Base-by-base conservation (phyloP, 2,113 vertebrate genomes). In the Rallus limicola region DNA sequence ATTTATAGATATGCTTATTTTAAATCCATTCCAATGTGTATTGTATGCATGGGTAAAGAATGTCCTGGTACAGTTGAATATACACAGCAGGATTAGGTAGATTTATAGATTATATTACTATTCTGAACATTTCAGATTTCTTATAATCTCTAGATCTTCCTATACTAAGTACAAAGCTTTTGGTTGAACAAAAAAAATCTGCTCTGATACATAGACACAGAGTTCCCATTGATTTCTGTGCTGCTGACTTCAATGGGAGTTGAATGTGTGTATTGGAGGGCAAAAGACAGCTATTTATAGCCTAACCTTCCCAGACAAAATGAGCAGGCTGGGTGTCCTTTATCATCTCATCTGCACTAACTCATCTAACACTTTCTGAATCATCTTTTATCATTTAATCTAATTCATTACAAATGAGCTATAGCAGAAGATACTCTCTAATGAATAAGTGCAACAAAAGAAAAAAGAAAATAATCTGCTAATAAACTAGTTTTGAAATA, bases 281-380 rank as follows among this genome's bases (percentile, higher is more conserved):
- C 56, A 89, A 75, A 91, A 92, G 72, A 62, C 18, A 78, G 56
- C 48, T 93, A 94, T 93, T 93, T 89, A 63, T 93, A 93, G 33
- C 33, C 44, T 84, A 75, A 60, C 68, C 31, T 89, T 92, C 65
- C 42, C 38, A 42, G 75, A 58, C 25, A 89, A 94, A 87, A 91
- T 38, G 48, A 85, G 56, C 81, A 52, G 48, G 12, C 33, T 68
- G 20, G n/a, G 23, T 63, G 28, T 84, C 56, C 65, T 77, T 94
- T 89, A 92, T 84, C 16, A 11, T 92, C 46, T 46, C 19, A 71
- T 71, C 50, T 94, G 25, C 15, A 10, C 24, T 42, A 83, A 42
- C 56, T 50, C n/a, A 78, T 63, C 29, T 60, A 80, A 74, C 44
- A 50, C 8, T 85, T 89, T 91, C 56, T 89, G 77, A 94, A 67